A percentile compares a stretch with the other conserved stretches of the same genome.
These are phyloP conservation scores for Cactoblastis cactorum DNA, from an alignment of 2,888 invertebrate genomes.

Conservation along the genomic window DNA sequence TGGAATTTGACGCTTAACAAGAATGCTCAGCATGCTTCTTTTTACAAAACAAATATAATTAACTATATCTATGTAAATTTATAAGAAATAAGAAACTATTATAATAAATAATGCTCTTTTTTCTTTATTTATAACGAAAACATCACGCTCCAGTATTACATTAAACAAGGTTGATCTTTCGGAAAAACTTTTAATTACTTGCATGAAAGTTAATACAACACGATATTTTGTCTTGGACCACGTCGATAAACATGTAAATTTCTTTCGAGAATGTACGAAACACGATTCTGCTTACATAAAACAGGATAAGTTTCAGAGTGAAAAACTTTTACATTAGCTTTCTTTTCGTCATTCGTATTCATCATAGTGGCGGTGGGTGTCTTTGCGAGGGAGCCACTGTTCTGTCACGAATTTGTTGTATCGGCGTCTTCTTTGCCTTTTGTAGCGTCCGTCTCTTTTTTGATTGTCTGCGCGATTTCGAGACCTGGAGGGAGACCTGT, in stretches of 20 bases:
- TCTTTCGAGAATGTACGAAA: constrained; percentile 18
- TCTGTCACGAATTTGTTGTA: constrained; percentile 34
- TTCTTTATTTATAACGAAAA: background rate
- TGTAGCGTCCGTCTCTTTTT: constrained; percentile 25
- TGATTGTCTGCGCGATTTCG: background rate
- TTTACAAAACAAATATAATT: too few relatives aligned
- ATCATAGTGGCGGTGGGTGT: constrained; percentile 22
- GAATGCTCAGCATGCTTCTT: too few relatives aligned
- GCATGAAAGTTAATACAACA: constrained; percentile 27
- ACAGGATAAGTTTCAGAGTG: constrained; percentile 9
- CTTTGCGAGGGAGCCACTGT: constrained; percentile 33
- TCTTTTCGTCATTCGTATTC: constrained; percentile 27
- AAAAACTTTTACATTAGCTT: constrained; percentile 11
- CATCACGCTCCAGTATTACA: constrained; percentile 11
- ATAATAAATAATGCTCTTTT: background rate
- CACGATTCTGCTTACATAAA: constrained; percentile 13
- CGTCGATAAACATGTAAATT: constrained; percentile 22
- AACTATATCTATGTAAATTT: too few relatives aligned
- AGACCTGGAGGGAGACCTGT: constrained; percentile 1
- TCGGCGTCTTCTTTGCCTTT: constrained; percentile 33
- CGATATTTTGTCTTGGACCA: constrained; percentile 21
- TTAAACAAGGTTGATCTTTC: constrained; percentile 25
- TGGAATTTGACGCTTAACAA: too few relatives aligned
- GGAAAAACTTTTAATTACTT: constrained; percentile 38
- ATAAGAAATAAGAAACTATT: background rate